A percentile compares a stretch with the other conserved stretches of the same genome.
These are phyloP conservation scores for Drosophila nannoptera DNA, from an alignment of 1,140 invertebrate species.

Conservation along the genomic window DNA sequence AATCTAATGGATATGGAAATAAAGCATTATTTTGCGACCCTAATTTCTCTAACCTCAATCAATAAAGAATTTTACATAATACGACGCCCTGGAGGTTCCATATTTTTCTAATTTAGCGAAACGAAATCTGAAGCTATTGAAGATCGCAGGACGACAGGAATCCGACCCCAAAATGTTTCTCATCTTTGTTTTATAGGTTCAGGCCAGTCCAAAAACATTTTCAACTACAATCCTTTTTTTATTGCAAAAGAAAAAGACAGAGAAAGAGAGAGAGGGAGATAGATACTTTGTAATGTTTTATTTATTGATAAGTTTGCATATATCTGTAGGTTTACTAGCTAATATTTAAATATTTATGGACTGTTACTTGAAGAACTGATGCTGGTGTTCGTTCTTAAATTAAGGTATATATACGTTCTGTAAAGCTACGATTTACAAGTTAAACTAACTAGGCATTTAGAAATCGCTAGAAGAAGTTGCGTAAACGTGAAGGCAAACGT, in stretches of 20 bases:
- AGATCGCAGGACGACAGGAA: no score
- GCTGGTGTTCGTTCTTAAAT: slow-evolving; percentile 59
- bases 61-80: slow-evolving; percentile 13
- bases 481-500: slow-evolving; percentile 13
- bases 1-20: slow-evolving; percentile 16
- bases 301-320: slow-evolving; percentile 60
- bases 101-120: no score
- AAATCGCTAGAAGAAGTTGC: slow-evolving; percentile 62
- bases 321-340: slow-evolving; percentile 67
- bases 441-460: slow-evolving; percentile 74
- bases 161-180: no score
- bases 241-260: not conserved
- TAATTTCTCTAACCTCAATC: slow-evolving; percentile 12
- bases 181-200: no score
- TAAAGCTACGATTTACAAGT: slow-evolving; percentile 78
- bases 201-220: no score
- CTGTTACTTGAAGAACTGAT: slow-evolving; percentile 66
- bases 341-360: slow-evolving; percentile 76
- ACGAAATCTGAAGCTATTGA: no score
- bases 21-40: slow-evolving; percentile 15
- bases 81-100: not conserved
- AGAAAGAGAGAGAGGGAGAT: no score
- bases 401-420: slow-evolving; percentile 47
- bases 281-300: slow-evolving; percentile 43
- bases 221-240: no score